phyloP scores from a whole-genome alignment of 2,113 vertebrate species.

The Protobothrops mucrosquamatus region DNA sequence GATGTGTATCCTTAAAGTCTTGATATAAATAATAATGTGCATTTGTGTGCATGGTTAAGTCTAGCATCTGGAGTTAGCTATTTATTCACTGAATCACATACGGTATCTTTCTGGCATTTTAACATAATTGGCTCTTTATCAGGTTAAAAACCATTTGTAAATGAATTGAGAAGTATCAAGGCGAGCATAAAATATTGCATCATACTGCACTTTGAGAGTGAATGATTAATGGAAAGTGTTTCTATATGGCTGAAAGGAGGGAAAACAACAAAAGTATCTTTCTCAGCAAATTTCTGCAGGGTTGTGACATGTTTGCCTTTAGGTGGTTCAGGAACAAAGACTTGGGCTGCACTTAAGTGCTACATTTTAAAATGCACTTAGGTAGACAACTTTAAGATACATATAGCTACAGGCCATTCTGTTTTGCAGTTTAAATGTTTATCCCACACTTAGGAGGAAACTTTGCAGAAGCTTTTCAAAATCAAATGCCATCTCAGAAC shows the following conservation, averaged over 20 bases:
- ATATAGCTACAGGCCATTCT: not conserved
- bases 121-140: not conserved
- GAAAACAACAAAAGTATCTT: not conserved
- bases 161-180: not conserved
- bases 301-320: not conserved
- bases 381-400: too few species aligned
- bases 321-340: not conserved
- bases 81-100: not conserved
- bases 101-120: not conserved
- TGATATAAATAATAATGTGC: not conserved
- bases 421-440: not conserved
- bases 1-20: not conserved
- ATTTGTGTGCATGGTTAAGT: not conserved
- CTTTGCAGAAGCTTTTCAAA: not conserved
- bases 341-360: not conserved
- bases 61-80: not conserved
- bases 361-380: not conserved
- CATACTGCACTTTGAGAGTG: too few species aligned
- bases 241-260: not conserved
- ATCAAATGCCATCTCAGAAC: not conserved
- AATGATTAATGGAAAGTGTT: not conserved
- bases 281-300: not conserved
- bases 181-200: not conserved
- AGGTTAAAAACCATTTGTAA: not conserved
- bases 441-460: not conserved